phyloP scores from a whole-genome alignment of 2,888 invertebrate genomes.

The Calameuta filiformis region DNA sequence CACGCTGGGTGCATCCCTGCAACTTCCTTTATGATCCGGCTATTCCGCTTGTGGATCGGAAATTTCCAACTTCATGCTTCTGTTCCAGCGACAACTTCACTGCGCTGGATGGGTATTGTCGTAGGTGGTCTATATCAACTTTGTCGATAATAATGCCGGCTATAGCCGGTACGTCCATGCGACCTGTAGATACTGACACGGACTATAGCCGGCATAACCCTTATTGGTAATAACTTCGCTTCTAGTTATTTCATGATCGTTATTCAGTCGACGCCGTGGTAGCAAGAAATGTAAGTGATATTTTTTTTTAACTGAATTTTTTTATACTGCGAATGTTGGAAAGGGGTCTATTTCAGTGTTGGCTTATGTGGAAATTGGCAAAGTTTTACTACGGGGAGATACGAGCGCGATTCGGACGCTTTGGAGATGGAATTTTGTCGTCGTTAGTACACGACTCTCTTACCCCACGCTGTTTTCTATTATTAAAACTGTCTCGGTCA shows the following conservation, averaged over 20 bases:
- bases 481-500: neutral
- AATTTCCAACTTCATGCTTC: neutral
- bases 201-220: too few relatives aligned
- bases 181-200: too few relatives aligned
- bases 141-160: too few relatives aligned
- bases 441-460: neutral
- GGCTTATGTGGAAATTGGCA: neutral
- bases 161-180: too few relatives aligned
- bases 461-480: neutral
- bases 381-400: neutral
- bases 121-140: neutral
- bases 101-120: neutral
- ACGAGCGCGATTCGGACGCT: neutral
- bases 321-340: neutral
- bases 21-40: neutral
- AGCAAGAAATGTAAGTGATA: neutral
- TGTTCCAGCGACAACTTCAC: neutral
- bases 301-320: neutral
- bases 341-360: neutral
- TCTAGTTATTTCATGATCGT: too few relatives aligned
- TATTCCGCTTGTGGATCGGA: too few relatives aligned
- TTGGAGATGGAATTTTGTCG: neutral
- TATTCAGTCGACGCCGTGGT: too few relatives aligned
- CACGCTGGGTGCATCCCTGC: neutral
- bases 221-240: too few relatives aligned